phyloP scores from a whole-genome alignment of 2,113 vertebrate genomes.

The Hystrix brachyura region DNA sequence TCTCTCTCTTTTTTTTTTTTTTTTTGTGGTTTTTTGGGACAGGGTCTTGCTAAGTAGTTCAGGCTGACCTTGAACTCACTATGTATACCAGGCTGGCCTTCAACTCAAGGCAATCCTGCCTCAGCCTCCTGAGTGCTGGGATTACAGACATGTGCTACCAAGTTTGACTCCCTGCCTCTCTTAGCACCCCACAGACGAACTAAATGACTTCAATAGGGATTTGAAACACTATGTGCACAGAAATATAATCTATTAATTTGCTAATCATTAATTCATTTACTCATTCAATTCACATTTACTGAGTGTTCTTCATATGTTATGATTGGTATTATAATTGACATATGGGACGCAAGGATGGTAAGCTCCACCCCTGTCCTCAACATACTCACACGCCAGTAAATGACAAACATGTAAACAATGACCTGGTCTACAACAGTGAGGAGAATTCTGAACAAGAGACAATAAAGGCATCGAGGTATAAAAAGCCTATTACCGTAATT shows the following conservation, averaged over 20 bases:
- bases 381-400: neutral
- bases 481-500: neutral
- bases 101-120: no score
- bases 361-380: neutral
- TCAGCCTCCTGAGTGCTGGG: no score
- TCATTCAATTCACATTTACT: neutral
- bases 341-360: neutral
- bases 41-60: no score
- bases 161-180: neutral
- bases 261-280: neutral
- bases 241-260: conserved; percentile 12
- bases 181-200: neutral
- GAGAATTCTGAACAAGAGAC: neutral
- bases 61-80: no score
- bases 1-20: no score
- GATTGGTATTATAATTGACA: neutral
- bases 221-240: neutral
- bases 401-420: neutral
- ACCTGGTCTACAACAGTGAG: neutral
- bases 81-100: no score
- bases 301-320: neutral
- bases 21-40: no score
- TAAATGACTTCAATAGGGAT: neutral
- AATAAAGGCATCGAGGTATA: neutral
- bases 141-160: no score